phyloP scores from a whole-genome alignment of 2,113 vertebrate genomes.

The Gymnogyps californianus region DNA sequence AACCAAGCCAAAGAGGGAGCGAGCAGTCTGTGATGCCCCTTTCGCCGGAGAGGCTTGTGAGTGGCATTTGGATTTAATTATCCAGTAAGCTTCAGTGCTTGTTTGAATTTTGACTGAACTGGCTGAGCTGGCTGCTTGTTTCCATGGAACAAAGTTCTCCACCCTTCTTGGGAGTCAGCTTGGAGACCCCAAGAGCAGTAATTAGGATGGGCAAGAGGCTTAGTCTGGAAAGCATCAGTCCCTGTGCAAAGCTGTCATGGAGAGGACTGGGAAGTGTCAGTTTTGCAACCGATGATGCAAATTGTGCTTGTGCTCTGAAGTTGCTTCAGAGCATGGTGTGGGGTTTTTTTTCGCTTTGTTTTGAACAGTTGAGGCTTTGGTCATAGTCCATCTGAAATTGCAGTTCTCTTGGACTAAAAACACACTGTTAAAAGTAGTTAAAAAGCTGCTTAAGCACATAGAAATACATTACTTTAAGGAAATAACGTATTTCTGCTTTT shows the following conservation, averaged over 20 bases:
- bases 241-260: not conserved
- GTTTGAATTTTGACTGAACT: constrained; percentile 11
- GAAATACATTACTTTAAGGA: not conserved
- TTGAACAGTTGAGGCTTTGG: not conserved
- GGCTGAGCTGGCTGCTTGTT: constrained; percentile 32
- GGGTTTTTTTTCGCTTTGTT: not conserved
- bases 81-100: not conserved
- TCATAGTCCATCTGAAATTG: not conserved
- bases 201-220: constrained; percentile 17
- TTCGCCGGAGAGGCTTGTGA: not conserved
- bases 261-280: not conserved
- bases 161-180: constrained; percentile 56
- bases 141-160: constrained; percentile 49
- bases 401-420: not conserved
- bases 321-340: not conserved
- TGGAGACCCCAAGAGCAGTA: constrained; percentile 11
- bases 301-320: not conserved
- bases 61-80: constrained; percentile 54
- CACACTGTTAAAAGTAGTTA: not conserved
- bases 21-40: not conserved
- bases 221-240: constrained; percentile 19
- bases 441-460: not conserved
- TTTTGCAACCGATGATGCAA: constrained; percentile 32
- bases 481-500: not conserved
- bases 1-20: not conserved